Evolutionary conservation across 1,140 invertebrate genomes (phyloP), one percentile per base, ranked within the genome.

Genomic region (Cheumatopsyche charites): DNA sequence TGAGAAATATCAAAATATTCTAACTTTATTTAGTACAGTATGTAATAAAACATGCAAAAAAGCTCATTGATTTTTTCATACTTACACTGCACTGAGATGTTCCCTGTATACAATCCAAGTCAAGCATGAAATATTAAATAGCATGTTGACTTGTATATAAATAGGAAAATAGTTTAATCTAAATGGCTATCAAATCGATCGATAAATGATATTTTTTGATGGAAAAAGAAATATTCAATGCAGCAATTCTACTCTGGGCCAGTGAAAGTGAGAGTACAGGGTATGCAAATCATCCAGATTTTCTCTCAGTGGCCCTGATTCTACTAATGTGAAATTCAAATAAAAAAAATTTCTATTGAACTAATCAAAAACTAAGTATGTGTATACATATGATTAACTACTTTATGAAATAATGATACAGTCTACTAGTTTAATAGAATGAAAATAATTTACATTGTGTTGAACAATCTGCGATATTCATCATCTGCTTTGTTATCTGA

Each of bases 401-500:
- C 45, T 36, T 4, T 4, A 36, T 36, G 9, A 36, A 9, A 4
- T 36, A 9, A 36, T 4, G 9, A 4, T 36, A 36, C 3, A 36
- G n/a, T 36, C 29, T 36, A 36, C 29, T 36, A 4, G 3, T 36
- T 36, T 9, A 9, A 36, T 36, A 4, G 9, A 36, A 4, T 9
- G 9, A 9, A 4, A 7, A 55, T n/a, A 75, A 91, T 94, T 94
- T 87, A 97, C 95, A 97, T 96, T 26, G 93, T 94, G 78, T 95
- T 94, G 78, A 97, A 97, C 2, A 97, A 86, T 75, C 94, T 88
- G 66, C 92, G 87, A 79, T 97, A 98, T 78, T 96, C 93, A 78
- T 95, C 93, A 79, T 98, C 95, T 0, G 95, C 95, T 79, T 96
- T 96, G 79, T 96, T 95, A 78, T 96, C 93, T 76, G 92, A 94